A percentile compares a stretch with the other conserved stretches of the same genome.
Conservation (phyloP, 1,140 invertebrate species). For the Drosophila willistoni region DNA sequence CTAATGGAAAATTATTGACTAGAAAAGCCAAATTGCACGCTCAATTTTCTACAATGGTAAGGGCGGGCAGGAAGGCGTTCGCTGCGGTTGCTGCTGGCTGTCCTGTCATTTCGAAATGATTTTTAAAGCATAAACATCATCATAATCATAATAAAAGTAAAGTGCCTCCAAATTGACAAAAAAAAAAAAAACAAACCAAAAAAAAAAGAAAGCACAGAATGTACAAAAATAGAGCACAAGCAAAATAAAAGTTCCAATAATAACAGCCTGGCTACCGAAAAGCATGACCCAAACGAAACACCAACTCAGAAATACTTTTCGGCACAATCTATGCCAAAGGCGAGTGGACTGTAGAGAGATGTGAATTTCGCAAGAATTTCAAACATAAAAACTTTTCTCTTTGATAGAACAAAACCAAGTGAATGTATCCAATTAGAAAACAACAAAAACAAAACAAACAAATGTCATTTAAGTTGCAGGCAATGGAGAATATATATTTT, state of each 20-base stretch:
- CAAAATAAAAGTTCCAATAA: conserved; percentile 1
- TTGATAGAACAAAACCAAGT: no score
- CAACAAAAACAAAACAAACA: neutral
- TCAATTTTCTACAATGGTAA: conserved; percentile 57
- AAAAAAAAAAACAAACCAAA: neutral
- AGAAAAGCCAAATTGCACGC: conserved; percentile 72
- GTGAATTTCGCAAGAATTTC: neutral
- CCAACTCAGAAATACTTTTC: conserved; percentile 20
- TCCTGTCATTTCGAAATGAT: conserved; percentile 50
- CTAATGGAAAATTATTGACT: conserved; percentile 78
- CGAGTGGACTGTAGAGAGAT: neutral
- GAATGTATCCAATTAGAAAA: neutral
- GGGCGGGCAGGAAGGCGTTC: conserved; percentile 3
- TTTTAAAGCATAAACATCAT: conserved; percentile 54
- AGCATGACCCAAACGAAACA: neutral
- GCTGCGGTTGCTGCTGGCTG: conserved; percentile 40
- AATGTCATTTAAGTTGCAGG: neutral
- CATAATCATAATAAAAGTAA: conserved; percentile 53
- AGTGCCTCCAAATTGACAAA: conserved; percentile 54
- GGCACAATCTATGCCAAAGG: neutral
- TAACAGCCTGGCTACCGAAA: neutral
- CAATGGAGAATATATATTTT: no score
- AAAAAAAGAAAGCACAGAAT: neutral
- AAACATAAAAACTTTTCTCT: neutral
- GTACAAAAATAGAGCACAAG: conserved; percentile 4